These are phyloP conservation scores for Dascillus cervinus DNA, from an alignment of 2,888 invertebrate species.

Conservation along the genomic window DNA sequence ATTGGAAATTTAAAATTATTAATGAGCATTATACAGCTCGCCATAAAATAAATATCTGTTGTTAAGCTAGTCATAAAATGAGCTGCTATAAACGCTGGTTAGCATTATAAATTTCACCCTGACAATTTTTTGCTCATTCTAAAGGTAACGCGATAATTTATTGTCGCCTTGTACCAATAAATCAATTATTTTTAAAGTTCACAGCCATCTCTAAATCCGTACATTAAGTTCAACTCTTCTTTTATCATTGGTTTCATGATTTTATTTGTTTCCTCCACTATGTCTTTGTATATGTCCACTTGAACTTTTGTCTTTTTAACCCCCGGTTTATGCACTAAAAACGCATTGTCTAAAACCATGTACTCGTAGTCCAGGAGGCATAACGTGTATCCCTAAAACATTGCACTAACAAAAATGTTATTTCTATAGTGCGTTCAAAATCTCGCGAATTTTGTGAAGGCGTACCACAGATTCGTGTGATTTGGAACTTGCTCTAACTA, in stretches of 20 bases:
- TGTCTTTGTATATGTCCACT: slow-evolving; percentile 29
- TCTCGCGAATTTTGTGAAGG: not conserved
- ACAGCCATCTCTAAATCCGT: slow-evolving; percentile 18
- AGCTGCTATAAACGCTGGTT: too few relatives aligned
- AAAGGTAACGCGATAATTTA: not conserved
- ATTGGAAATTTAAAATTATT: too few relatives aligned
- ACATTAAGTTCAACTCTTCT: slow-evolving; percentile 14
- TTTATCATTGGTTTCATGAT: slow-evolving; percentile 12
- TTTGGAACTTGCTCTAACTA: not conserved
- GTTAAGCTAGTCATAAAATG: too few relatives aligned
- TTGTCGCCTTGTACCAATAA: too few relatives aligned
- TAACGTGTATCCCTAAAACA: slow-evolving; percentile 66
- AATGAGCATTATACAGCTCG: too few relatives aligned
- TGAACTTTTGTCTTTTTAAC: slow-evolving; percentile 67
- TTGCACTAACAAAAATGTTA: too few relatives aligned
- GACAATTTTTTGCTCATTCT: not conserved
- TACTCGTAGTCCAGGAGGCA: slow-evolving; percentile 82
- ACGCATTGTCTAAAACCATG: slow-evolving; percentile 81
- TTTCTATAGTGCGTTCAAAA: not conserved
- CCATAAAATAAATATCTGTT: too few relatives aligned
- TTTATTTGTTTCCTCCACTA: slow-evolving; percentile 6
- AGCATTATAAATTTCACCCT: too few relatives aligned
- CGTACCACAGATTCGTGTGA: slow-evolving; percentile 2
- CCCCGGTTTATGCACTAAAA: slow-evolving; percentile 77
- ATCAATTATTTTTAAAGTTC: slow-evolving; percentile 1